phyloP scores from a whole-genome alignment of 2,797 vertebrate species.

The Thripadectes ignobilis region DNA sequence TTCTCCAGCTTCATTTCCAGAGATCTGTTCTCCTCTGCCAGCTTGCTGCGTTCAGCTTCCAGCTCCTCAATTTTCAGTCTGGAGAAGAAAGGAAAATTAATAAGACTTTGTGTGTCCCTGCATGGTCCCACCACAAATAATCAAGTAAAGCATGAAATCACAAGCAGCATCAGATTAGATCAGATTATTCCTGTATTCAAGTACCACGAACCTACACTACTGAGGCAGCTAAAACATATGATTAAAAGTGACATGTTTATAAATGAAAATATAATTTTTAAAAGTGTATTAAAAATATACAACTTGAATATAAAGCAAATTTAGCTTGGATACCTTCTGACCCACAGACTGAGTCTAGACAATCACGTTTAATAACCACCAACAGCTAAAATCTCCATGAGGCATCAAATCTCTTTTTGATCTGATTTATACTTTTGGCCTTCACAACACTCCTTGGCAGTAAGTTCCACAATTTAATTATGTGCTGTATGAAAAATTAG shows the following conservation, averaged over 20 bases:
- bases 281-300: not conserved
- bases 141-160: not conserved
- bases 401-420: slow-evolving; percentile 38
- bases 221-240: not conserved
- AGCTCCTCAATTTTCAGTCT: slow-evolving; percentile 95
- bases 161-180: not conserved
- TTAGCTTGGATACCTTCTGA: not conserved
- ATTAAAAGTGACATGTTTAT: not conserved
- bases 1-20: slow-evolving; percentile 90
- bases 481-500: slow-evolving; percentile 48
- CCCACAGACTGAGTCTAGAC: not conserved
- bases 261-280: not conserved
- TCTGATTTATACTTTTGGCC: slow-evolving; percentile 59
- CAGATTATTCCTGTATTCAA: not conserved
- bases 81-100: not conserved
- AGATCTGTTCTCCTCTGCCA: slow-evolving; percentile 86
- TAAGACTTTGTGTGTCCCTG: not conserved
- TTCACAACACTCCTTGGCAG: slow-evolving; percentile 41
- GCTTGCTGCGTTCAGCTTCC: slow-evolving; percentile 84
- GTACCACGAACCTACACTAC: not conserved
- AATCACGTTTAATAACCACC: not conserved
- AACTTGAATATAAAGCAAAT: not conserved
- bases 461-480: slow-evolving; percentile 43
- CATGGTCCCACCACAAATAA: not conserved
- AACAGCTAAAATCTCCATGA: slow-evolving; percentile 16